phyloP scores from a whole-genome alignment of 1,140 invertebrate species.

The Pseudomyrmex gracilis region DNA sequence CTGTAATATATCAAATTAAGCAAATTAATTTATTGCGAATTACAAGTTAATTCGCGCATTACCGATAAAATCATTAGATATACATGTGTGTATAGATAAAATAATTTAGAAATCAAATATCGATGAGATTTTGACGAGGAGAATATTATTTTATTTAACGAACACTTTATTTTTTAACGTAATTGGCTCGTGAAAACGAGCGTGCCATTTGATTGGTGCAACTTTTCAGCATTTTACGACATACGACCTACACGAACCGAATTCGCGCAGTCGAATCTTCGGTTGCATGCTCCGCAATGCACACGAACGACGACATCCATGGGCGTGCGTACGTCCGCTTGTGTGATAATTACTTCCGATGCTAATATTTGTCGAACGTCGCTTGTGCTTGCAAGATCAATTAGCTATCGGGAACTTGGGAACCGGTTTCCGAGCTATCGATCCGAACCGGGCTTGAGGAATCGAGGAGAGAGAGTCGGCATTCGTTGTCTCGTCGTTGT shows the following conservation, averaged over 20 bases:
- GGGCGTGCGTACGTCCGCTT: conserved; percentile 11
- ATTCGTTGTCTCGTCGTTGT: conserved; percentile 26
- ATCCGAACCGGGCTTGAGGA: conserved; percentile 32
- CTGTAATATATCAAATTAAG: no score
- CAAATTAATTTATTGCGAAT: no score
- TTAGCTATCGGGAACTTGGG: conserved; percentile 55
- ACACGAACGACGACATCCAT: no score
- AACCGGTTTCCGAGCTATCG: conserved; percentile 53
- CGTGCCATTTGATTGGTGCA: not conserved
- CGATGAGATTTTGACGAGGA: no score
- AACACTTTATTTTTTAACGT: no score
- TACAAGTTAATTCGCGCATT: no score
- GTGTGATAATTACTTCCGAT: conserved; percentile 54
- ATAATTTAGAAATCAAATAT: no score
- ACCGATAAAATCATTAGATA: no score
- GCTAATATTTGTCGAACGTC: conserved; percentile 55
- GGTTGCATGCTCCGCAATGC: conserved; percentile 7
- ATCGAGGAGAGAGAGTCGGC: conserved; percentile 45
- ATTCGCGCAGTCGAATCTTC: conserved; percentile 19
- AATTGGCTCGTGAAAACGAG: no score
- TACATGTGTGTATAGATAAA: no score
- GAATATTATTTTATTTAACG: no score
- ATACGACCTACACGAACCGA: not conserved
- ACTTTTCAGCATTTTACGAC: conserved; percentile 9
- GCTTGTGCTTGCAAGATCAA: conserved; percentile 56